Conservation (phyloP, 2,113 vertebrate species). For the Stegastes partitus region DNA sequence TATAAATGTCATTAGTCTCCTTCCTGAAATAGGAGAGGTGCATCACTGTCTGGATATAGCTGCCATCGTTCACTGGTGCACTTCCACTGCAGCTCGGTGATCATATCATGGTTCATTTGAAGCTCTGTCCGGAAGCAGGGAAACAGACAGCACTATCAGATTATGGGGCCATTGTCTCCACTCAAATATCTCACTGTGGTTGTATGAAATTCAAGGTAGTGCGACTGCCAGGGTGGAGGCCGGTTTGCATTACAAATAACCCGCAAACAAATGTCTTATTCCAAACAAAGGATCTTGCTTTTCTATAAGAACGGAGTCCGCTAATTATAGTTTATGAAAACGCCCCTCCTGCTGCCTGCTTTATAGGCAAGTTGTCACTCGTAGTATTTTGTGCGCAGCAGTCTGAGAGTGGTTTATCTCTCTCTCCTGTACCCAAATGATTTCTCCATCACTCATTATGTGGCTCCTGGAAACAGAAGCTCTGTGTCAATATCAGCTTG, state of each 20-base stretch:
- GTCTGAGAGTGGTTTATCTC: not conserved
- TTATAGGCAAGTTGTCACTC: not conserved
- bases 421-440: not conserved
- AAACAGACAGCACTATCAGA: conserved; percentile 64
- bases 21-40: conserved; percentile 72
- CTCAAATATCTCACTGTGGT: conserved; percentile 18
- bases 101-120: conserved; percentile 63
- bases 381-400: not conserved
- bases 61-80: conserved; percentile 30
- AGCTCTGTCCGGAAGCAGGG: conserved; percentile 65
- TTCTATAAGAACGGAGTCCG: not conserved
- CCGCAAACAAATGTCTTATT: not conserved
- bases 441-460: conserved; percentile 10
- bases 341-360: not conserved
- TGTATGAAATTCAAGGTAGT: conserved; percentile 40
- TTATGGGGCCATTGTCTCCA: conserved; percentile 55
- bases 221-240: not conserved
- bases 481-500: not conserved
- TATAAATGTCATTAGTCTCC: conserved; percentile 66
- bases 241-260: conserved; percentile 9
- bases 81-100: conserved; percentile 53
- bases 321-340: not conserved
- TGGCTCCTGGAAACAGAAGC: conserved; percentile 3
- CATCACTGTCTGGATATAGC: conserved; percentile 50
- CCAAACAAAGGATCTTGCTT: not conserved